Conservation (phyloP, 2,113 vertebrate genomes). For the Amphiprion ocellaris region DNA sequence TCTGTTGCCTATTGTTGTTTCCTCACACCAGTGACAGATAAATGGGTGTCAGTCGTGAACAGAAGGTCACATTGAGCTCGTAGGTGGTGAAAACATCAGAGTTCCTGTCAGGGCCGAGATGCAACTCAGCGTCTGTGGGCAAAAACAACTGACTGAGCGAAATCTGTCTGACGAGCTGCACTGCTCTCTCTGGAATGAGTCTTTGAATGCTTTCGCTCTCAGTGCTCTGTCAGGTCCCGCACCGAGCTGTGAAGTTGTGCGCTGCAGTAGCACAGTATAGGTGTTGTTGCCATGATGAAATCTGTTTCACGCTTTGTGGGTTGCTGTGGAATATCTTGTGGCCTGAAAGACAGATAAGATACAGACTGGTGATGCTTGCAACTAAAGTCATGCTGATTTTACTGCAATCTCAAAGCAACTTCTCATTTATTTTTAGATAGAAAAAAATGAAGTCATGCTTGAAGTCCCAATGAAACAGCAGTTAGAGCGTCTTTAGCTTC, state of each 20-base stretch:
- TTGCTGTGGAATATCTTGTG: neutral
- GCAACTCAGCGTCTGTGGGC: slow-evolving; percentile 66
- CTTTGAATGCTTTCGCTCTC: slow-evolving; percentile 48
- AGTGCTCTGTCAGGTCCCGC: slow-evolving; percentile 44
- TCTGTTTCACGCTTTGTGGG: neutral
- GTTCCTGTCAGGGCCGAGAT: slow-evolving; percentile 44
- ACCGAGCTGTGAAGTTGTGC: slow-evolving; percentile 38
- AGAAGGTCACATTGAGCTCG: slow-evolving; percentile 37
- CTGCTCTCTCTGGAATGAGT: slow-evolving; percentile 25
- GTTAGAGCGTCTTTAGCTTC: no score
- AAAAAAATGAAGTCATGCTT: neutral
- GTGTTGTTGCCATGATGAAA: slow-evolving; percentile 32
- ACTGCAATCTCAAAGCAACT: neutral
- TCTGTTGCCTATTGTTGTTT: slow-evolving; percentile 57
- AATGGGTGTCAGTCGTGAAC: slow-evolving; percentile 43
- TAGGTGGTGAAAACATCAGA: slow-evolving; percentile 56
- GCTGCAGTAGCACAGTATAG: slow-evolving; percentile 4
- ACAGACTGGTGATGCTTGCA: neutral
- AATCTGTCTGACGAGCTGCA: slow-evolving; percentile 38
- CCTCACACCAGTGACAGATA: slow-evolving; percentile 43
- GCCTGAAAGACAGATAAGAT: neutral
- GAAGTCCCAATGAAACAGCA: neutral
- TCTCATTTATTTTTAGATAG: no score
- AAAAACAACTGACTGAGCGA: slow-evolving; percentile 59
- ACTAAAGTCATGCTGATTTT: neutral